A percentile compares a stretch with the other conserved stretches of the same genome.
Evolutionary conservation across 2,113 vertebrate genomes (phyloP).

Genomic region (Nycticorax nycticorax): DNA sequence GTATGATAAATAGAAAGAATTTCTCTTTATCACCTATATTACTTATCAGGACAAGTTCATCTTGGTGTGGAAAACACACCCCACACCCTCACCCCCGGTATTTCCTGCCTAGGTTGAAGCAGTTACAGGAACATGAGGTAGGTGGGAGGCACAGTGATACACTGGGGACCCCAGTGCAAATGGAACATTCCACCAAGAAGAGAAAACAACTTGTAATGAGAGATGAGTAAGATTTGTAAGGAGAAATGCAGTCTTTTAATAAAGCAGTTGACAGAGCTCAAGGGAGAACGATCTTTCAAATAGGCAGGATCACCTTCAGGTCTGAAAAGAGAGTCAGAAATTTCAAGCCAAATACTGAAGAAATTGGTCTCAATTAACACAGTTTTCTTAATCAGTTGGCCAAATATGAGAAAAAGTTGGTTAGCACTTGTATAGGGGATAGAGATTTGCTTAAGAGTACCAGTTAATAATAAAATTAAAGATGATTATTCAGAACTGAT

Average conservation of each 20-base stretch:
- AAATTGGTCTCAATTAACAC: neutral
- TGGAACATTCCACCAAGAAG: accelerated
- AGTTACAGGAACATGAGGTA: neutral
- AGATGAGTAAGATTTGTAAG: neutral
- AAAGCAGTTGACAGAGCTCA: neutral
- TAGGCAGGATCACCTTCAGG: neutral
- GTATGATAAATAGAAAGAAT: neutral
- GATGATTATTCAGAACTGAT: neutral
- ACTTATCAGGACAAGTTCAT: neutral
- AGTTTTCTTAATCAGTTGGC: neutral
- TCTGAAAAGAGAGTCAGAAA: neutral
- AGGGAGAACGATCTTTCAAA: neutral
- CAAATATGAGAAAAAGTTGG: neutral
- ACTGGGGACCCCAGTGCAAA: neutral
- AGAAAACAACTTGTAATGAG: neutral
- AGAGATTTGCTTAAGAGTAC: neutral
- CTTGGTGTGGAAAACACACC: neutral
- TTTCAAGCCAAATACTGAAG: neutral
- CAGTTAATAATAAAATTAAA: neutral
- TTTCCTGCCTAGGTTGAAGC: neutral
- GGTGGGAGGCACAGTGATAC: neutral
- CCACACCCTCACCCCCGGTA: too few relatives aligned
- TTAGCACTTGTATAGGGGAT: neutral
- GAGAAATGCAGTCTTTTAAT: neutral
- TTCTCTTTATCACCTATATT: neutral